Percentiles rank a stretch among this genome's conserved stretches.
Evolutionary conservation across 1,140 invertebrate species (phyloP).

Genomic region (Notospermus geniculatus): DNA sequence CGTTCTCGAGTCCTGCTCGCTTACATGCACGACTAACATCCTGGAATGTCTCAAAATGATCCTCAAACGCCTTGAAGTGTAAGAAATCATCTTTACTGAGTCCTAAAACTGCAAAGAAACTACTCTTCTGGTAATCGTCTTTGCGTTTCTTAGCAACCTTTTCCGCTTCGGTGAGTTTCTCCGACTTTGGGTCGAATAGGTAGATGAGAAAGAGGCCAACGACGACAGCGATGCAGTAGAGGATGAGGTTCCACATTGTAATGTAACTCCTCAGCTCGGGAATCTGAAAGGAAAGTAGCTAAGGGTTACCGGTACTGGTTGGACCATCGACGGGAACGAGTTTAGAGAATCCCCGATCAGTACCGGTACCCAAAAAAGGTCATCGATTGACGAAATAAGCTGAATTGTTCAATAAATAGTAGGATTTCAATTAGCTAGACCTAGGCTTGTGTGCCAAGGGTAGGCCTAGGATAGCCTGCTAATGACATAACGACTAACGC

Average conservation of each 20-base stretch:
- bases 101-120: conserved; percentile 41
- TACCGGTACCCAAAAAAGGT: too few relatives aligned
- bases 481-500: too few relatives aligned
- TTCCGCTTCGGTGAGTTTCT: conserved; percentile 15
- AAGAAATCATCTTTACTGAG: conserved; percentile 25
- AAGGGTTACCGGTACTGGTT: too few relatives aligned
- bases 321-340: too few relatives aligned
- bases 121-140: conserved; percentile 18
- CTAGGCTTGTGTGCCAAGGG: too few relatives aligned
- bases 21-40: conserved; percentile 51
- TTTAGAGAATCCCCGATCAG: too few relatives aligned
- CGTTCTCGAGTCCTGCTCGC: conserved; percentile 56
- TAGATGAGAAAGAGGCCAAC: conserved; percentile 16
- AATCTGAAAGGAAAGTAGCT: too few relatives aligned
- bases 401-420: too few relatives aligned
- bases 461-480: too few relatives aligned
- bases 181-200: conserved; percentile 18
- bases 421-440: too few relatives aligned
- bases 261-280: too few relatives aligned
- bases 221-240: conserved; percentile 20
- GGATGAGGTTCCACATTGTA: conserved; percentile 20
- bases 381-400: too few relatives aligned
- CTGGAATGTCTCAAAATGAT: conserved; percentile 45
- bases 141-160: conserved; percentile 25
- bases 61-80: conserved; percentile 42